These are phyloP conservation scores for Alcis repandata DNA, from an alignment of 2,888 invertebrate species.

Conservation along the genomic window DNA sequence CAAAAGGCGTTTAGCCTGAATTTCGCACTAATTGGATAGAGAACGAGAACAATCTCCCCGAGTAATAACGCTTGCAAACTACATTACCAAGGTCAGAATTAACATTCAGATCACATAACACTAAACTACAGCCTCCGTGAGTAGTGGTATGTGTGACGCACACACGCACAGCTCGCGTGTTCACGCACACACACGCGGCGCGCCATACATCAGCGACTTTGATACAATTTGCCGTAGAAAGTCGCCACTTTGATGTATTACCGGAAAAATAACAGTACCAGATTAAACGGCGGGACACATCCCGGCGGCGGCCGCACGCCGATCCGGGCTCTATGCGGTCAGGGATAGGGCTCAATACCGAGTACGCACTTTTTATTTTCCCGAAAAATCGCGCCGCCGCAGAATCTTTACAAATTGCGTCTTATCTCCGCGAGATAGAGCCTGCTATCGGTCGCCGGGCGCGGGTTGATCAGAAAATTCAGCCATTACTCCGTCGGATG, in stretches of 20 bases:
- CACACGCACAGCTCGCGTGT: neutral
- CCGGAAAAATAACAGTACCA: conserved; percentile 78
- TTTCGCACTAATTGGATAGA: conserved; percentile 1
- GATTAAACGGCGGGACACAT: conserved; percentile 69
- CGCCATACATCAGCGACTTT: conserved; percentile 73
- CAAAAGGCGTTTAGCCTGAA: neutral
- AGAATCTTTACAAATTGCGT: conserved; percentile 23
- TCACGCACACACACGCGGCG: conserved; percentile 31
- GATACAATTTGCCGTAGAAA: conserved; percentile 79
- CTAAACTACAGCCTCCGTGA: conserved; percentile 23
- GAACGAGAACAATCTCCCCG: neutral
- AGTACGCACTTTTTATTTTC: conserved; percentile 40
- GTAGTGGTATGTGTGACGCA: neutral
- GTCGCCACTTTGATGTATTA: conserved; percentile 77
- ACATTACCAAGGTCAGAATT: neutral
- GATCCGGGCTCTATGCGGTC: conserved; percentile 41
- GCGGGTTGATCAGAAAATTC: conserved; percentile 64
- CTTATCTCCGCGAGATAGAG: conserved; percentile 35
- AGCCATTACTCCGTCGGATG: conserved; percentile 71
- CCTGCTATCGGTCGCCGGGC: conserved; percentile 20
- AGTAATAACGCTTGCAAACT: conserved; percentile 1
- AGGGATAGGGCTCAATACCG: conserved; percentile 42
- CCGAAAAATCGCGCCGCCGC: conserved; percentile 12
- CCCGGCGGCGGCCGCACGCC: conserved; percentile 39
- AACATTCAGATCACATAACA: conserved; percentile 22